A percentile compares a stretch with the other conserved stretches of the same genome.
Evolutionary conservation across 2,888 invertebrate genomes (phyloP).

Genomic region (Lithophane ornitopus): DNA sequence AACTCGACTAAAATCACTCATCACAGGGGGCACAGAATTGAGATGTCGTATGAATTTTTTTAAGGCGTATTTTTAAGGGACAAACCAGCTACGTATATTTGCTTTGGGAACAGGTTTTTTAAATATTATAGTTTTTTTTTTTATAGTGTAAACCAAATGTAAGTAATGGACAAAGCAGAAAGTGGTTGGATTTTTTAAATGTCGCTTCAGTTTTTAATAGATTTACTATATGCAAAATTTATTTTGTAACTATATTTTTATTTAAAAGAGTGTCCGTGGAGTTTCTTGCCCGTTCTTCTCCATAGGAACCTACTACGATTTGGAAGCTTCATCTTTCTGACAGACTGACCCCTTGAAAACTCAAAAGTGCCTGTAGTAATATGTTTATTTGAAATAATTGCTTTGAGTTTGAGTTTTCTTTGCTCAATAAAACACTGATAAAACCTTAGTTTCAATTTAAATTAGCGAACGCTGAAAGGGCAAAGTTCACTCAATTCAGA

Average conservation of each 20-base stretch:
- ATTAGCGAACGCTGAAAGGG: conserved; percentile 1
- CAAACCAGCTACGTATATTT: neutral
- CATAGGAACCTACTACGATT: too few relatives aligned
- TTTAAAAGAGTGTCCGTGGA: too few relatives aligned
- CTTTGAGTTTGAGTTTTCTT: neutral
- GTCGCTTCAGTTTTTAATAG: neutral
- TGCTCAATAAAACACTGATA: neutral
- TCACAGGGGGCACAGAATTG: too few relatives aligned
- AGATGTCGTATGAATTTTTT: conserved; percentile 26
- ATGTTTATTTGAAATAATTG: too few relatives aligned
- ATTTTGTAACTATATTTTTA: too few relatives aligned
- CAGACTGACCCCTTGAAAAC: too few relatives aligned
- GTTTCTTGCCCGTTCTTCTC: too few relatives aligned
- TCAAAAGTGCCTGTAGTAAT: too few relatives aligned
- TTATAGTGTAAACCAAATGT: neutral
- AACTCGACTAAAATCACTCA: too few relatives aligned
- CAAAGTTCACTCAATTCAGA: conserved; percentile 4
- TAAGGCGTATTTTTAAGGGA: neutral
- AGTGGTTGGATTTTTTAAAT: neutral
- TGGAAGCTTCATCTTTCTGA: too few relatives aligned
- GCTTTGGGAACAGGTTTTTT: neutral
- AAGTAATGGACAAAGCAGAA: neutral
- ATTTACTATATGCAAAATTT: neutral
- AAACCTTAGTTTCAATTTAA: neutral
- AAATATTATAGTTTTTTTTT: neutral